A percentile compares a stretch with the other conserved stretches of the same genome.
phyloP scores from a whole-genome alignment of 2,797 vertebrate genomes.

The Acestrorhynchus altus region DNA sequence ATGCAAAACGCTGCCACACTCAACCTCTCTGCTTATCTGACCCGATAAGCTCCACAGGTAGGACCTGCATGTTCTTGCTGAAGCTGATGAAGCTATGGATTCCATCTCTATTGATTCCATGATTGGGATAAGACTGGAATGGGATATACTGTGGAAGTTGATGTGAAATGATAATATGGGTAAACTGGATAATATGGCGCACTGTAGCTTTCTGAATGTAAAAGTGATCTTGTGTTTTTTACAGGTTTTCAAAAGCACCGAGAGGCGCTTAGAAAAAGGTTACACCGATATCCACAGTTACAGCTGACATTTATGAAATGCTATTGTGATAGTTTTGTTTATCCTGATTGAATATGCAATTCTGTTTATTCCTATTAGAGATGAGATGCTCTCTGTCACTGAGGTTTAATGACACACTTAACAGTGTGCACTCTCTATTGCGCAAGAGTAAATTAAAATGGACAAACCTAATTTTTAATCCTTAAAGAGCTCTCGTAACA shows the following conservation, averaged over 20 bases:
- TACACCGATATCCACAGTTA: not conserved
- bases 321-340: slow-evolving; percentile 5
- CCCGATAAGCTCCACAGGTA: slow-evolving; percentile 52
- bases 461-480: slow-evolving; percentile 26
- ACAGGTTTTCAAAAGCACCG: not conserved
- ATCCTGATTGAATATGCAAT: slow-evolving; percentile 13
- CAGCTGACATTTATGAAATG: not conserved
- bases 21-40: slow-evolving; percentile 22
- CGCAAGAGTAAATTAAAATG: slow-evolving; percentile 33
- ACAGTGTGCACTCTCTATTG: slow-evolving; percentile 1
- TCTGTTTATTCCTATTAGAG: slow-evolving; percentile 10
- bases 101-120: slow-evolving; percentile 2
- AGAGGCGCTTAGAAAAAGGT: not conserved
- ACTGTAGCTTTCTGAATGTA: not conserved
- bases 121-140: not conserved
- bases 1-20: slow-evolving; percentile 54
- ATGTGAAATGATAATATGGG: not conserved
- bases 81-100: slow-evolving; percentile 25
- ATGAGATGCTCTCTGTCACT: not conserved
- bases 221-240: slow-evolving; percentile 1
- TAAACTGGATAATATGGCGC: not conserved
- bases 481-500: slow-evolving; percentile 15
- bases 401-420: slow-evolving; percentile 28
- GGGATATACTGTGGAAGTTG: not conserved
- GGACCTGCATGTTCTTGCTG: slow-evolving; percentile 35